Conservation (phyloP, 2,113 vertebrate genomes). For the Salvelinus sp. region DNA sequence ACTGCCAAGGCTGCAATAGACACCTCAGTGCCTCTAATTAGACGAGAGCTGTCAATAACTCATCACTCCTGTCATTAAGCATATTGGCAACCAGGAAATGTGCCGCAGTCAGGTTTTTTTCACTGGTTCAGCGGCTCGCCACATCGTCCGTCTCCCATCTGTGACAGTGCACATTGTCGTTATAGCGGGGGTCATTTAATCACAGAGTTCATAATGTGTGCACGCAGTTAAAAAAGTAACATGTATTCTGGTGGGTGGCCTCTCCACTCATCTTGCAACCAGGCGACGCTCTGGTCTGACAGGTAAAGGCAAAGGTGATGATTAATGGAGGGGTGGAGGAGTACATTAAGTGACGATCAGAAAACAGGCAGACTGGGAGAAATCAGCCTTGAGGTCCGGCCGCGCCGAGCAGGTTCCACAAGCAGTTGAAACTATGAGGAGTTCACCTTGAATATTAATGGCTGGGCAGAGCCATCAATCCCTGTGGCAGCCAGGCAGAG, state of each 20-base stretch:
- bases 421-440: constrained; percentile 5
- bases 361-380: constrained; percentile 21
- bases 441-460: constrained; percentile 57
- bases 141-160: background rate
- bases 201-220: constrained; percentile 3
- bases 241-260: constrained; percentile 5
- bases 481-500: background rate
- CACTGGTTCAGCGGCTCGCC: constrained; percentile 4
- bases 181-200: constrained; percentile 18
- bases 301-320: constrained; percentile 40
- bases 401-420: background rate
- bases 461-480: constrained; percentile 28
- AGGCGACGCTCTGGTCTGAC: constrained; percentile 10
- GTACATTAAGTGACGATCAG: constrained; percentile 34
- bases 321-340: constrained; percentile 25
- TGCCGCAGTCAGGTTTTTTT: constrained; percentile 2
- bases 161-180: background rate
- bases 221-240: background rate
- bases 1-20: constrained; percentile 45
- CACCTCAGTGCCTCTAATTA: constrained; percentile 66
- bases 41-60: constrained; percentile 71
- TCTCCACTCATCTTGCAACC: background rate
- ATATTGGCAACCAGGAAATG: constrained; percentile 52
- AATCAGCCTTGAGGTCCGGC: background rate
- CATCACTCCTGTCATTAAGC: constrained; percentile 73